Base-by-base conservation (phyloP, 2,888 invertebrate genomes). In the Byasa hedistus region DNA sequence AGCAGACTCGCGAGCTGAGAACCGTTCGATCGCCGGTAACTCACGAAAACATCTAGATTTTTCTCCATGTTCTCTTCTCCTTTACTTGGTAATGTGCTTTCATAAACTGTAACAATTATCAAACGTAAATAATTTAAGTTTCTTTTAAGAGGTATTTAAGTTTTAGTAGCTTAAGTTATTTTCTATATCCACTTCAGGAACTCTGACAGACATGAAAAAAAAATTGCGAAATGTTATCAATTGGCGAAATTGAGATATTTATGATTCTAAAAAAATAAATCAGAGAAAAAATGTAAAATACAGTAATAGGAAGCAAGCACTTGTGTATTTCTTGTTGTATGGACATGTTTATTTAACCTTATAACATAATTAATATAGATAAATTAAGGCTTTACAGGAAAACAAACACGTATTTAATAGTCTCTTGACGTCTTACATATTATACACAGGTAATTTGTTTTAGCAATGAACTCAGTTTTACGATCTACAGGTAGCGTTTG, bases 1-100 rank as follows among this genome's bases (percentile, higher is more conserved):
- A 99, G 93, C 76, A 98, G 92, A 92, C 97, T 97, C 71, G 99
- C 99, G 78, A 99, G 89, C 86, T 99, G 99, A 4, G 98, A 99
- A 64, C 99, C 99, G 82, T 98, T 99, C 8, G 98, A 98, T 79
- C 99, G 93, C 74, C 99, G 93, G 83, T 99, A 99, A 88, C 99
- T 99, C 75, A 99, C 98, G 87, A 99, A 99, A 0, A 99, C 99
- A 84, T 99, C 99, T 73, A 99, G 93, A 60, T 96, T 96, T 85
- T 98, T 98, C 79, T 97, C 96, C 82, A 95, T 93, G 75, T 94
- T 96, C 76, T 96, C 96, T 80, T 95, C 95, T 57, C 94, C 95
- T 69, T 94, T 93, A 76, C 92, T 94, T 19, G 93, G 93, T 71
- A 95, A 80, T 62, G 93, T 93, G 78, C 93, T 95, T 83, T 96